Evolutionary conservation across 2,113 vertebrate genomes (phyloP).

Genomic region (Chaetodon trifascialis): DNA sequence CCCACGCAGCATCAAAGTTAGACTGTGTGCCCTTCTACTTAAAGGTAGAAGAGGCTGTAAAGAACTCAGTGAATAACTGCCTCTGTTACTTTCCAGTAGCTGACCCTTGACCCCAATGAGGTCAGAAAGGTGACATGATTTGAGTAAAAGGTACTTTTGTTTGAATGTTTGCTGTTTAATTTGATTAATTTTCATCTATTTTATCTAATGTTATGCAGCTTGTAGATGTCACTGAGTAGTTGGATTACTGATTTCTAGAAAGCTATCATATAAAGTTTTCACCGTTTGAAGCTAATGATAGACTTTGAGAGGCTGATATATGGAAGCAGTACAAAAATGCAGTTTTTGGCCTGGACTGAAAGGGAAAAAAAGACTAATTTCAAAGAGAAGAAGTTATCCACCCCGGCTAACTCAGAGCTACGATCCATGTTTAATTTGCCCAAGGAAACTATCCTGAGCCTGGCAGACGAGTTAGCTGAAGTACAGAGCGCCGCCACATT

Average conservation of each 20-base stretch:
- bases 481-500: neutral
- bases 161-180: neutral
- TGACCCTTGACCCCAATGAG: neutral
- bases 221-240: conserved; percentile 1
- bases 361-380: neutral
- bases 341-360: neutral
- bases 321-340: neutral
- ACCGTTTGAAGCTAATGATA: neutral
- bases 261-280: neutral
- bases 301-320: neutral
- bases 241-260: neutral
- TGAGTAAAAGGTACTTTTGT: neutral
- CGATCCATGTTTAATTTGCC: neutral
- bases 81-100: neutral
- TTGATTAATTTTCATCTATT: neutral
- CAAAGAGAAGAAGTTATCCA: no score
- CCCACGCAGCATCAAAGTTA: neutral
- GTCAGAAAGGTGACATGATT: neutral
- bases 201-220: neutral
- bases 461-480: neutral
- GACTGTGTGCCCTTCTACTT: neutral
- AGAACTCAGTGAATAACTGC: neutral
- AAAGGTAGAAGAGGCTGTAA: neutral
- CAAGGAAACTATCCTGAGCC: neutral
- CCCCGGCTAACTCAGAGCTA: neutral